A percentile compares a stretch with the other conserved stretches of the same genome.
These are phyloP conservation scores for Boloria euphrosyne DNA, from an alignment of 2,888 invertebrate genomes.

Conservation along the genomic window DNA sequence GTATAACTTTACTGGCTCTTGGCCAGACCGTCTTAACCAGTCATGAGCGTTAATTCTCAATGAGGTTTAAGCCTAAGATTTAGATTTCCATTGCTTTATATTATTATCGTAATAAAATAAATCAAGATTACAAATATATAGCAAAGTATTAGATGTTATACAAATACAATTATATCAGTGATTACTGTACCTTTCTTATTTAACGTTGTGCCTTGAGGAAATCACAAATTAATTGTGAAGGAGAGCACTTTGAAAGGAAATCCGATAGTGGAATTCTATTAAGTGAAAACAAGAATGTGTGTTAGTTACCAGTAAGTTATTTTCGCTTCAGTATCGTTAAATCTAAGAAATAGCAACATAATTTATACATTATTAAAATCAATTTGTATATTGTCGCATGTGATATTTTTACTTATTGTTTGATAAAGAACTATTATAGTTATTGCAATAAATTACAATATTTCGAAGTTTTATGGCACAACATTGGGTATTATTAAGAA, in stretches of 20 bases:
- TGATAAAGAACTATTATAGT: not conserved
- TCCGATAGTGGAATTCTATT: conserved; percentile 8
- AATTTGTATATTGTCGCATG: not conserved
- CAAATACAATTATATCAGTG: not conserved
- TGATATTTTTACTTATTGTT: not conserved
- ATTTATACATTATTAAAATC: not conserved
- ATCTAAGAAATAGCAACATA: not conserved
- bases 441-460: not conserved
- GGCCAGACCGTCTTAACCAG: conserved; percentile 32
- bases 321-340: not conserved
- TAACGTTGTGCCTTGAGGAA: not conserved
- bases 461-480: not conserved
- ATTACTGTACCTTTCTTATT: not conserved
- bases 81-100: conserved; percentile 4
- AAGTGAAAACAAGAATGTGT: conserved; percentile 10
- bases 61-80: conserved; percentile 23
- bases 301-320: not conserved
- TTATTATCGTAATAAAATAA: not conserved
- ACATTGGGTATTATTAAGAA: not conserved
- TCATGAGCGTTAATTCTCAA: conserved; percentile 32
- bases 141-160: not conserved
- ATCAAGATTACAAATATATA: not conserved
- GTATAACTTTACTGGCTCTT: conserved; percentile 35
- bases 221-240: conserved; percentile 4
- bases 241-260: not conserved